Conservation (phyloP, 2,797 vertebrate genomes). For the Scomberomorus guttatus region DNA sequence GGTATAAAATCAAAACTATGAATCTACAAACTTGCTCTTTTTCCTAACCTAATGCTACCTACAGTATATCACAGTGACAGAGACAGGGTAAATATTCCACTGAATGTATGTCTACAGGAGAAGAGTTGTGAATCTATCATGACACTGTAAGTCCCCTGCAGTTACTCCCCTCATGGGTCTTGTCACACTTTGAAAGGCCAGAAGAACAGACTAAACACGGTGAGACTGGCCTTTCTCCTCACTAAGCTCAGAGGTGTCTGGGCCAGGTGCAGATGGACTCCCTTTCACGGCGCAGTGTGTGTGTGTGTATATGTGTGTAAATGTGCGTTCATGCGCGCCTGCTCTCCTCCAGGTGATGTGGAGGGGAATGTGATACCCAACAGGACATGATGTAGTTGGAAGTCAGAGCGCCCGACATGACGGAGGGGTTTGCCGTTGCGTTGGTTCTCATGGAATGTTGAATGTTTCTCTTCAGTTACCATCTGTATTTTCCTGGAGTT, state of each 20-base stretch:
- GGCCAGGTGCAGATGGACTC: conserved; percentile 69
- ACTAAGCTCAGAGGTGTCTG: conserved; percentile 79
- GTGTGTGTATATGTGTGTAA: conserved; percentile 29
- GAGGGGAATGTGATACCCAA: conserved; percentile 41
- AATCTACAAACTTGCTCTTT: conserved; percentile 45
- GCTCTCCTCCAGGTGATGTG: conserved; percentile 63
- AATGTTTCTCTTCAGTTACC: conserved; percentile 71
- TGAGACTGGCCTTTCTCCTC: conserved; percentile 81
- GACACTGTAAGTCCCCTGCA: conserved; percentile 70
- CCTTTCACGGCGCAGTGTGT: conserved; percentile 13
- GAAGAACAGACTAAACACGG: conserved; percentile 86
- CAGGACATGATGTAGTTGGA: conserved; percentile 69
- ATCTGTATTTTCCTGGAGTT: conserved; percentile 62
- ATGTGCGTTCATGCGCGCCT: conserved; percentile 25
- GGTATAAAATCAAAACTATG: conserved; percentile 40
- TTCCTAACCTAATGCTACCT: conserved; percentile 42
- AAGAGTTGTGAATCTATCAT: conserved; percentile 70
- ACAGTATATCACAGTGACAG: conserved; percentile 70
- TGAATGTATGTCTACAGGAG: conserved; percentile 61
- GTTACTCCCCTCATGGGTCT: conserved; percentile 81
- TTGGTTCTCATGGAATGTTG: conserved; percentile 60
- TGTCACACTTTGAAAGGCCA: conserved; percentile 79
- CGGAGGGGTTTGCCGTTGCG: conserved; percentile 48
- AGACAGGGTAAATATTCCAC: conserved; percentile 72
- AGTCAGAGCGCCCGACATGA: conserved; percentile 32